These are phyloP conservation scores for Glandiceps talaboti DNA, from an alignment of 53 echinoderm and acorn worm genomes.

Conservation along the genomic window DNA sequence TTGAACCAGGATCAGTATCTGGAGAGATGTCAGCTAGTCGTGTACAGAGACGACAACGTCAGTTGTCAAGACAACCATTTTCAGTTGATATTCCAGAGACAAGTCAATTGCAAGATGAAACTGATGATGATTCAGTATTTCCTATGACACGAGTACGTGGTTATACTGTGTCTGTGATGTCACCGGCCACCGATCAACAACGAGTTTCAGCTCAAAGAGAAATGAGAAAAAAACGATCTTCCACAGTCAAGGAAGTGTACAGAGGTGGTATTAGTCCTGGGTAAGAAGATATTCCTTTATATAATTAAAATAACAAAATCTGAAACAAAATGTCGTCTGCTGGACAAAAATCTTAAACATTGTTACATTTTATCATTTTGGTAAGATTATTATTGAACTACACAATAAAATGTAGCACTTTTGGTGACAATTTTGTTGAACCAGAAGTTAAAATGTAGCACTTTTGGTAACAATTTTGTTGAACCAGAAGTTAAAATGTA, in stretches of 20 bases:
- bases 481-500: too few species aligned
- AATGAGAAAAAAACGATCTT: conserved; percentile 20
- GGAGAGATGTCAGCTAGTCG: too few species aligned
- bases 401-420: too few species aligned
- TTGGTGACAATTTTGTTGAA: too few species aligned
- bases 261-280: conserved; percentile 64
- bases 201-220: not conserved
- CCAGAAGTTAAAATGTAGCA: too few species aligned
- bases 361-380: too few species aligned
- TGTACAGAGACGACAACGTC: not conserved
- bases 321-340: too few species aligned
- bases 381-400: too few species aligned
- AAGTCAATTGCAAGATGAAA: not conserved
- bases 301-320: too few species aligned
- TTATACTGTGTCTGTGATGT: conserved; percentile 49
- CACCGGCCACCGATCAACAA: not conserved
- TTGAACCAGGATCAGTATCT: too few species aligned
- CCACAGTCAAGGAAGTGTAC: conserved; percentile 26
- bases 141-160: conserved; percentile 31
- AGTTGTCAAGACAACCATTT: not conserved
- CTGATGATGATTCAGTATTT: not conserved
- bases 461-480: too few species aligned
- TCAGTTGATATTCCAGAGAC: not conserved
- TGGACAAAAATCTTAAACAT: too few species aligned
- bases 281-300: conserved; percentile 8